Percentiles rank a stretch among this genome's conserved stretches.
Evolutionary conservation across 2,797 vertebrate genomes (phyloP).

Genomic region (Falco berigora): DNA sequence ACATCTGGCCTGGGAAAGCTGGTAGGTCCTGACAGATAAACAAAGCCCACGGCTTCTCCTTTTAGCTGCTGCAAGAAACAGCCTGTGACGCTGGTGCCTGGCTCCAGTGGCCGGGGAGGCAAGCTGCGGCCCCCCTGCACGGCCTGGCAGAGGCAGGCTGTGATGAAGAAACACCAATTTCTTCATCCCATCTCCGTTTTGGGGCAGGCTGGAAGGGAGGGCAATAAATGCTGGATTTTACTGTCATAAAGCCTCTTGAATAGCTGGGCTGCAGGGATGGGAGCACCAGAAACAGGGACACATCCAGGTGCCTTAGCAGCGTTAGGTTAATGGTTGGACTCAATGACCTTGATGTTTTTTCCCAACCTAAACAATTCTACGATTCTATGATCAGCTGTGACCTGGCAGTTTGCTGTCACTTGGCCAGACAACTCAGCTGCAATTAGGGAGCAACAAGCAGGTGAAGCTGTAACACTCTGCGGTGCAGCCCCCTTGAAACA

Average conservation of each 20-base stretch:
- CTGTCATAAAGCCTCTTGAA: background rate
- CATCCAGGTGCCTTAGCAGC: background rate
- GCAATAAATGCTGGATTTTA: background rate
- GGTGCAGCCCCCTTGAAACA: background rate
- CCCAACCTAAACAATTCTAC: too few species aligned
- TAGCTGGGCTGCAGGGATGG: background rate
- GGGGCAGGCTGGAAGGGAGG: background rate
- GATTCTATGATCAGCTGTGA: background rate
- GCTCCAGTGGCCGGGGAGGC: accelerated
- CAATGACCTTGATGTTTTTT: too few species aligned
- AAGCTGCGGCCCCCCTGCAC: background rate
- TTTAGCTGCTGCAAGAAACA: background rate
- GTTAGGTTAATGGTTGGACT: too few species aligned
- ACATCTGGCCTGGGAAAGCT: background rate
- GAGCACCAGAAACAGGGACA: accelerated
- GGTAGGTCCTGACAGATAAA: background rate
- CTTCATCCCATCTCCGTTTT: background rate
- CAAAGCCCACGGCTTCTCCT: background rate
- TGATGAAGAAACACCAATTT: background rate
- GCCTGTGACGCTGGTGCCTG: accelerated
- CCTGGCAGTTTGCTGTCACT: background rate
- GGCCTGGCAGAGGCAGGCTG: background rate
- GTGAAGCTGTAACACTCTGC: background rate
- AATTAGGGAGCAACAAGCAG: background rate
- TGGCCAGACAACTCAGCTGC: background rate